Evolutionary conservation across 2,888 invertebrate species (phyloP).

Genomic region (Drosophila mulleri): DNA sequence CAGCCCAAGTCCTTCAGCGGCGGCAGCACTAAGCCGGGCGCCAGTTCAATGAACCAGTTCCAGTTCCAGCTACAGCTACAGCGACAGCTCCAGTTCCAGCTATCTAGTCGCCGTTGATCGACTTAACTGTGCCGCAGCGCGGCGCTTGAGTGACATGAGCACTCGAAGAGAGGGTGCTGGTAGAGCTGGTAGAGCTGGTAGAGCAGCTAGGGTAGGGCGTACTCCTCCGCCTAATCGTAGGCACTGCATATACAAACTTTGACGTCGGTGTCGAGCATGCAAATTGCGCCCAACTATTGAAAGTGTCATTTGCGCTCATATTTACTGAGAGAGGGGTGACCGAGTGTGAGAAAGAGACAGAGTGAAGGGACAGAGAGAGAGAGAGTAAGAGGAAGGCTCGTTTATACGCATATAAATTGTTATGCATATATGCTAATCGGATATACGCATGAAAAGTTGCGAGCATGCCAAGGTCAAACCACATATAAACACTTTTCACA

Average conservation of each 20-base stretch:
- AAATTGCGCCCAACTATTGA: constrained; percentile 66
- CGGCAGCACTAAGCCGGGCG: constrained; percentile 17
- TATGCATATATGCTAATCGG: constrained; percentile 16
- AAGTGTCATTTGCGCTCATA: constrained; percentile 74
- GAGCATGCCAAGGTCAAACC: constrained; percentile 59
- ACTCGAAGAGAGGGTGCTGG: not conserved
- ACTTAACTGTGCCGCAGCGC: constrained; percentile 67
- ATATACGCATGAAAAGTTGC: constrained; percentile 26
- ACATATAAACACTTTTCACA: constrained; percentile 10
- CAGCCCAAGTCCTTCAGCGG: constrained; percentile 34
- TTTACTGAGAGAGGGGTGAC: constrained; percentile 19
- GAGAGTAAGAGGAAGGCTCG: not conserved
- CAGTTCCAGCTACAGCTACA: not conserved
- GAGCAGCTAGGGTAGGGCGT: no score
- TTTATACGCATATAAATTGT: constrained; percentile 16
- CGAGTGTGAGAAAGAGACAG: not conserved
- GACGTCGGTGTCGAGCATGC: constrained; percentile 72
- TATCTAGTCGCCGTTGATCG: constrained; percentile 51
- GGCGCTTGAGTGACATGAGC: constrained; percentile 35
- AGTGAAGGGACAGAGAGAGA: not conserved
- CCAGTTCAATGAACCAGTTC: constrained; percentile 67
- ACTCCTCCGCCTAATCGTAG: constrained; percentile 32
- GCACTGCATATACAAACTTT: constrained; percentile 48
- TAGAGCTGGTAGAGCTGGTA: not conserved
- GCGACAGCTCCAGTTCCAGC: not conserved